phyloP scores from a whole-genome alignment of 2,888 invertebrate genomes.

The Aromia moschata region DNA sequence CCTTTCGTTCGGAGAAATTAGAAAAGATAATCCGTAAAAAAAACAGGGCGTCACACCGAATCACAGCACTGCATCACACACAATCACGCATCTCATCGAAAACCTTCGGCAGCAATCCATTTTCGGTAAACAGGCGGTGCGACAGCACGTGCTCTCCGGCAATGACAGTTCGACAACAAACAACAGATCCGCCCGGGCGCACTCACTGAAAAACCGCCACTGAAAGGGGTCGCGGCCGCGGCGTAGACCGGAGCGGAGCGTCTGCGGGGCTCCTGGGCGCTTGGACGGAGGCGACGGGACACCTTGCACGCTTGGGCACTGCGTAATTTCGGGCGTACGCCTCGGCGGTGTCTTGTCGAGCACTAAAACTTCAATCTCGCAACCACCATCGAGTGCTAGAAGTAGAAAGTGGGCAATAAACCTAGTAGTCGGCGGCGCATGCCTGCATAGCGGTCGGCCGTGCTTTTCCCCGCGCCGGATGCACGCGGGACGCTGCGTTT shows the following conservation, averaged over 20 bases:
- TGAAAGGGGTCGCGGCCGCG: conserved; percentile 10
- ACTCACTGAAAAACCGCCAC: conserved; percentile 8
- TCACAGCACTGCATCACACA: conserved; percentile 53
- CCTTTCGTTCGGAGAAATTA: conserved; percentile 27
- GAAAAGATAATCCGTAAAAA: conserved; percentile 34
- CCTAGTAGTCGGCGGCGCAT: conserved; percentile 54
- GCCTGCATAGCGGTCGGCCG: conserved; percentile 52
- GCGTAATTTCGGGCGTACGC: conserved; percentile 27
- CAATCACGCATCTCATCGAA: conserved; percentile 56
- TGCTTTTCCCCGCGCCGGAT: conserved; percentile 46
- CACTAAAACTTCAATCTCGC: conserved; percentile 50
- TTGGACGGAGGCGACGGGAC: conserved; percentile 33
- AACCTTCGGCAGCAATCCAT: conserved; percentile 58
- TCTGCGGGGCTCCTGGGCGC: too few species aligned
- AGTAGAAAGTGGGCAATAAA: conserved; percentile 60
- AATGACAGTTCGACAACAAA: conserved; percentile 9
- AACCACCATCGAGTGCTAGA: conserved; percentile 47
- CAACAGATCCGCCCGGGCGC: conserved; percentile 8
- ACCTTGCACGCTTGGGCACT: conserved; percentile 43
- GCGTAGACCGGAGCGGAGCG: too few species aligned
- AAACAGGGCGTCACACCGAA: conserved; percentile 14
- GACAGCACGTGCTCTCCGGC: conserved; percentile 19
- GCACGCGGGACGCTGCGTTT: conserved; percentile 25
- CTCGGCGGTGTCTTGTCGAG: conserved; percentile 55
- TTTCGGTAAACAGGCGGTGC: conserved; percentile 24